Evolutionary conservation across 2,888 invertebrate genomes (phyloP).

Genomic region (Thalpophila matura): DNA sequence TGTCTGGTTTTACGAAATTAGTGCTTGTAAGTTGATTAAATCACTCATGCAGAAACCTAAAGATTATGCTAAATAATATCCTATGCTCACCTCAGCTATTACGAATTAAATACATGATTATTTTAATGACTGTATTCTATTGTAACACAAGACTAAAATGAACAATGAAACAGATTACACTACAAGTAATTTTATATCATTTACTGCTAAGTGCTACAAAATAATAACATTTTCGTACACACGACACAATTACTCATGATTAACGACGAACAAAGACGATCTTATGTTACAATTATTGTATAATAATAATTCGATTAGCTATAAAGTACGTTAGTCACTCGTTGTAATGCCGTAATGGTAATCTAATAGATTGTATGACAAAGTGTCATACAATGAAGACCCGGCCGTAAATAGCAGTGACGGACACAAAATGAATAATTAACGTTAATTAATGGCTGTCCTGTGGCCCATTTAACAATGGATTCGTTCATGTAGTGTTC

Average conservation of each 20-base stretch:
- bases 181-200: slow-evolving; percentile 42
- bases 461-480: slow-evolving; percentile 34
- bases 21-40: not conserved
- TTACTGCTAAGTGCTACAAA: slow-evolving; percentile 32
- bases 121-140: slow-evolving; percentile 19
- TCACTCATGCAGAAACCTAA: not conserved
- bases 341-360: slow-evolving; percentile 58
- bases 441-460: slow-evolving; percentile 34
- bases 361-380: slow-evolving; percentile 58
- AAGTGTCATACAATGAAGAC: slow-evolving; percentile 18
- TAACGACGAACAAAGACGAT: slow-evolving; percentile 68
- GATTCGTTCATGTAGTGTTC: slow-evolving; percentile 6
- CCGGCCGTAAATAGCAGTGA: slow-evolving; percentile 47
- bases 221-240: slow-evolving; percentile 41
- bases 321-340: slow-evolving; percentile 69
- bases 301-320: slow-evolving; percentile 67
- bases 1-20: not conserved
- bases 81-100: not conserved
- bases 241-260: slow-evolving; percentile 56
- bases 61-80: not conserved
- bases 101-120: slow-evolving; percentile 3
- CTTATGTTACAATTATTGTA: slow-evolving; percentile 69
- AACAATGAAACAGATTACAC: slow-evolving; percentile 37
- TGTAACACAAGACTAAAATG: slow-evolving; percentile 16
- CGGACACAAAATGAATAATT: slow-evolving; percentile 47